These are phyloP conservation scores for Tenthredo amoena DNA, from an alignment of 2,888 invertebrate species.

Conservation along the genomic window DNA sequence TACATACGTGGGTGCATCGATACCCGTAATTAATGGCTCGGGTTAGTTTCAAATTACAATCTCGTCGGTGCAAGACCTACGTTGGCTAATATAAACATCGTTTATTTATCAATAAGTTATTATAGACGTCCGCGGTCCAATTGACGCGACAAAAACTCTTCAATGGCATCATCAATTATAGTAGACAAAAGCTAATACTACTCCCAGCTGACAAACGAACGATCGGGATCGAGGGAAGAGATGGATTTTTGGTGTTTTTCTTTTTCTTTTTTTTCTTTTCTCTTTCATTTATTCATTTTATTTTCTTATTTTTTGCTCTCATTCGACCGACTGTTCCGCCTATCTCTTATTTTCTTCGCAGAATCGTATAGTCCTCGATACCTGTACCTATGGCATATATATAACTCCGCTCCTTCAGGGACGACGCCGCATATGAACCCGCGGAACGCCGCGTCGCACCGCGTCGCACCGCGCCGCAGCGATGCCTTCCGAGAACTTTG, in stretches of 20 bases:
- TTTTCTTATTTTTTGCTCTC: not conserved
- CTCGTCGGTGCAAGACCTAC: not conserved
- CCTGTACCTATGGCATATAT: not conserved
- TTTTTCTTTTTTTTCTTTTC: too few relatives aligned
- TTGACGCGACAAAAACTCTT: not conserved
- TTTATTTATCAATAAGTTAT: conserved; percentile 37
- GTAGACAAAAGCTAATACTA: not conserved
- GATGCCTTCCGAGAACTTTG: conserved; percentile 67
- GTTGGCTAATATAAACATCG: conserved; percentile 28
- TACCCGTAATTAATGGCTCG: conserved; percentile 46
- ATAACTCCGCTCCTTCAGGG: not conserved
- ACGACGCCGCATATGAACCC: not conserved
- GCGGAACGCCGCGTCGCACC: not conserved
- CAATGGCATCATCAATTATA: not conserved
- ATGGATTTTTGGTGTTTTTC: not conserved
- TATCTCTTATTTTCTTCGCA: conserved; percentile 8
- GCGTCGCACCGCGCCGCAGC: not conserved
- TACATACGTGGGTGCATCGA: not conserved
- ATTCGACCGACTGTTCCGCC: not conserved
- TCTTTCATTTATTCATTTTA: not conserved
- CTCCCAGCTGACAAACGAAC: not conserved
- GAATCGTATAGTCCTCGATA: not conserved
- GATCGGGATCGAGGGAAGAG: not conserved
- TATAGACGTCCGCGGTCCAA: not conserved
- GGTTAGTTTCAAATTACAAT: conserved; percentile 40